Conservation (phyloP, 2,113 vertebrate genomes). For the Tympanuchus pallidicinctus region DNA sequence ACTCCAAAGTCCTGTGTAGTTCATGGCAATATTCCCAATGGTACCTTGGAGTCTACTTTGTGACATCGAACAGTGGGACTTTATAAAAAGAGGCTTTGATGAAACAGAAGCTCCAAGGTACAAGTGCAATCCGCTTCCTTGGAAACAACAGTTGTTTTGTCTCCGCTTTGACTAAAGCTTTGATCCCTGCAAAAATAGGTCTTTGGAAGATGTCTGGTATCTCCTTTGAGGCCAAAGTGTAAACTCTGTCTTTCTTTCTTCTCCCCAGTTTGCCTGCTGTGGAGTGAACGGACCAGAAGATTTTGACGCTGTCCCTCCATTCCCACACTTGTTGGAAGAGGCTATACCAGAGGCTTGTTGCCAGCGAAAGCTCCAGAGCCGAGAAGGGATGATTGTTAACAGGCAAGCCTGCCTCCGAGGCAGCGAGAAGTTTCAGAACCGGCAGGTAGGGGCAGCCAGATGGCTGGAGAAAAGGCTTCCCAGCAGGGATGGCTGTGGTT, state of each 20-base stretch:
- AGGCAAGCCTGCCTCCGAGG: constrained; percentile 84
- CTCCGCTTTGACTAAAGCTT: not conserved
- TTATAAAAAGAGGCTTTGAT: not conserved
- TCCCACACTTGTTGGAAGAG: constrained; percentile 68
- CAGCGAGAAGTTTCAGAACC: constrained; percentile 81
- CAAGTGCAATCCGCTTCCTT: not conserved
- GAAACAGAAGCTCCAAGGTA: not conserved
- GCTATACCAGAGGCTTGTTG: constrained; percentile 88
- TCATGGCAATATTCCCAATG: not conserved
- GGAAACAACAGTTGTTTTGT: not conserved
- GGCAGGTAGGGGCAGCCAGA: constrained; percentile 77
- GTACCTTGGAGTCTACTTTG: not conserved
- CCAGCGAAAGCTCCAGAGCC: constrained; percentile 79
- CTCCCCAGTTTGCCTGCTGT: constrained; percentile 90
- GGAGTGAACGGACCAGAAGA: constrained; percentile 91
- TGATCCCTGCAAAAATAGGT: not conserved
- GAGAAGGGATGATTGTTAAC: constrained; percentile 73
- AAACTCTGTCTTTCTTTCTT: not conserved
- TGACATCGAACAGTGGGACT: not conserved
- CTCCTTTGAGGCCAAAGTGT: not conserved
- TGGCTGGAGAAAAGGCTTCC: rapidly evolving
- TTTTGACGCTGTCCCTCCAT: constrained; percentile 82
- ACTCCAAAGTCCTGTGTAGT: not conserved
- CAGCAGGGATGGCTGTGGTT: not conserved
- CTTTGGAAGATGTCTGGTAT: not conserved